Percentiles rank a stretch among this genome's conserved stretches.
Conservation (phyloP, 2,113 vertebrate genomes). For the Lepisosteus osseus region DNA sequence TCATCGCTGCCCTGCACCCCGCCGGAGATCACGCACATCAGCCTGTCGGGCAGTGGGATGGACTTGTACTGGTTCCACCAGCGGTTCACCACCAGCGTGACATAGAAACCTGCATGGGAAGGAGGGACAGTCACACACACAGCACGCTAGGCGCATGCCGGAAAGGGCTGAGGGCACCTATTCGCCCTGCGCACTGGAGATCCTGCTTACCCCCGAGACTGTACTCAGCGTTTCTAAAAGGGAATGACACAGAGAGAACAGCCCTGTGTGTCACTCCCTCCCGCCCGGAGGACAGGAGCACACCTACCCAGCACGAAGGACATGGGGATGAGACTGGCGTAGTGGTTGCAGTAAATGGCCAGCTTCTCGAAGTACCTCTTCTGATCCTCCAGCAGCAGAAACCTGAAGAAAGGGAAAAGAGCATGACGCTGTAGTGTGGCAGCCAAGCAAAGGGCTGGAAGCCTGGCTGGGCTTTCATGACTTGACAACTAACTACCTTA, state of each 20-base stretch:
- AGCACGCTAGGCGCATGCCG: not conserved
- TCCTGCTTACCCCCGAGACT: too few relatives aligned
- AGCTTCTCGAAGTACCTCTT: conserved; percentile 87
- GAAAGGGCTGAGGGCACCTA: too few relatives aligned
- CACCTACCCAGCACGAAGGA: conserved; percentile 84
- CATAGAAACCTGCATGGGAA: conserved; percentile 78
- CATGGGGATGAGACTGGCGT: conserved; percentile 86
- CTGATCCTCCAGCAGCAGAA: conserved; percentile 70
- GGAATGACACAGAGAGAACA: too few relatives aligned
- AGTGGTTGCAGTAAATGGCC: conserved; percentile 88
- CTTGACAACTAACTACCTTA: too few relatives aligned
- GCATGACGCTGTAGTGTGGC: not conserved
- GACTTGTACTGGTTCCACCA: conserved; percentile 91
- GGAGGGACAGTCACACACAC: not conserved
- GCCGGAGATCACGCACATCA: conserved; percentile 80
- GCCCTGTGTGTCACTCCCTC: too few relatives aligned
- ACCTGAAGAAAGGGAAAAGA: conserved; percentile 53
- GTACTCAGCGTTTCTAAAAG: too few relatives aligned
- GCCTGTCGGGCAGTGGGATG: conserved; percentile 80
- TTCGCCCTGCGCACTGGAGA: too few relatives aligned
- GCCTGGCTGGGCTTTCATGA: too few relatives aligned
- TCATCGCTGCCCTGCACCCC: conserved; percentile 79
- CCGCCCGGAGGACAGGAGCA: not conserved
- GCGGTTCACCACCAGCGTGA: conserved; percentile 87
- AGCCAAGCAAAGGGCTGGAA: too few relatives aligned